phyloP scores from a whole-genome alignment of 2,797 vertebrate species.

The Meda fulgida region DNA sequence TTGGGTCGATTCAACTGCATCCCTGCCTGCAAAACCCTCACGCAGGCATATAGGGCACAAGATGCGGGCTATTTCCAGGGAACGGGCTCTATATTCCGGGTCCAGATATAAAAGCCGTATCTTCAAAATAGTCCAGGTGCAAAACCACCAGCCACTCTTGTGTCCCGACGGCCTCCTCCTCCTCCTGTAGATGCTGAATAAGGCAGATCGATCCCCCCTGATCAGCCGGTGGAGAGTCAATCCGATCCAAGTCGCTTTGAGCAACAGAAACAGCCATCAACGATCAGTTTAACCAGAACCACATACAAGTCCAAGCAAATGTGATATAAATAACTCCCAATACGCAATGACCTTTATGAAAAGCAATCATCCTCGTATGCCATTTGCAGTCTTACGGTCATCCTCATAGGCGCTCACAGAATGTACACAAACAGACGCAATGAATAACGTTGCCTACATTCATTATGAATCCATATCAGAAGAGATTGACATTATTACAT shows the following conservation, averaged over 20 bases:
- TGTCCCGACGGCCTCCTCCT: constrained; percentile 51
- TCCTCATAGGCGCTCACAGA: background rate
- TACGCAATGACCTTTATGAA: constrained; percentile 24
- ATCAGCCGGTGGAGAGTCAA: constrained; percentile 54
- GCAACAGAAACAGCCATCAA: constrained; percentile 68
- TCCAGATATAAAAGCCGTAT: constrained; percentile 32
- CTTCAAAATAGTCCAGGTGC: constrained; percentile 42
- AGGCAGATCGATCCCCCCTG: constrained; percentile 44
- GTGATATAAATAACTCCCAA: background rate
- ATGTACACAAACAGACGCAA: background rate
- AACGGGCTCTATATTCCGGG: constrained; percentile 50
- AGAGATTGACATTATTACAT: background rate
- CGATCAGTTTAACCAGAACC: constrained; percentile 38
- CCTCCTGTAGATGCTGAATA: constrained; percentile 41
- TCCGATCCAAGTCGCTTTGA: constrained; percentile 45
- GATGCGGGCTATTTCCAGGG: constrained; percentile 31
- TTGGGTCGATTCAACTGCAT: constrained; percentile 75
- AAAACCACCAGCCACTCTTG: constrained; percentile 39
- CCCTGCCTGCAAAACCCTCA: constrained; percentile 57
- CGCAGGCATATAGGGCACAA: constrained; percentile 51
- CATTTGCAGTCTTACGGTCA: background rate
- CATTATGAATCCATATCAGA: background rate
- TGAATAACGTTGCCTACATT: background rate
- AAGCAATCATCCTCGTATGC: constrained; percentile 16
- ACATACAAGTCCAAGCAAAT: constrained; percentile 22